Conservation (phyloP, 2,113 vertebrate species). For the Rhodinocichla rosea region DNA sequence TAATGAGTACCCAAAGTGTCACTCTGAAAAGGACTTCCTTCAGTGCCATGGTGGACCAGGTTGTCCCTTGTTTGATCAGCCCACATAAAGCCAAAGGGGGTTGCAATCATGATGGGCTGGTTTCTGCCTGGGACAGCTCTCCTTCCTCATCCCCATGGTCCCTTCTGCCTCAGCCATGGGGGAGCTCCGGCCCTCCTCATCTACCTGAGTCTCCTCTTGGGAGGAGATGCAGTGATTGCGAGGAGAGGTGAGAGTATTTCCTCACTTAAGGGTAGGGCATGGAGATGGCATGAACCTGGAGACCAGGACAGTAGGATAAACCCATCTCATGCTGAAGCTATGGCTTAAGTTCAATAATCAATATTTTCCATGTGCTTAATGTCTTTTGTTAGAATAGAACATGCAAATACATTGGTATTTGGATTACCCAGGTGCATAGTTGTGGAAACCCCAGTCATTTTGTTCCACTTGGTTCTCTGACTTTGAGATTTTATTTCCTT, state of each 20-base stretch:
- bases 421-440: not conserved
- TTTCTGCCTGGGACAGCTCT: not conserved
- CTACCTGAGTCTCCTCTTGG: fast-evolving
- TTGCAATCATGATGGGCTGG: fast-evolving
- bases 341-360: not conserved
- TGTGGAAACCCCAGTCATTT: not conserved
- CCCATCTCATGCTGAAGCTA: not conserved
- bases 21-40: not conserved
- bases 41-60: not conserved
- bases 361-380: not conserved
- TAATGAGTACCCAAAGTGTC: not conserved
- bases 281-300: not conserved
- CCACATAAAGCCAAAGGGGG: not conserved
- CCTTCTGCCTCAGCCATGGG: fast-evolving
- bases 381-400: not conserved
- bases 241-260: not conserved
- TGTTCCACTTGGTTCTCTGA: not conserved
- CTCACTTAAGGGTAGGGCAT: not conserved
- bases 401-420: not conserved
- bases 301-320: not conserved
- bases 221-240: fast-evolving
- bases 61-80: not conserved
- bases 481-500: not conserved
- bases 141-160: not conserved
- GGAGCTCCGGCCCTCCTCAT: not conserved